A percentile compares a stretch with the other conserved stretches of the same genome.
Conservation (phyloP, 2,797 vertebrate genomes). For the Anabacerthia variegaticeps region DNA sequence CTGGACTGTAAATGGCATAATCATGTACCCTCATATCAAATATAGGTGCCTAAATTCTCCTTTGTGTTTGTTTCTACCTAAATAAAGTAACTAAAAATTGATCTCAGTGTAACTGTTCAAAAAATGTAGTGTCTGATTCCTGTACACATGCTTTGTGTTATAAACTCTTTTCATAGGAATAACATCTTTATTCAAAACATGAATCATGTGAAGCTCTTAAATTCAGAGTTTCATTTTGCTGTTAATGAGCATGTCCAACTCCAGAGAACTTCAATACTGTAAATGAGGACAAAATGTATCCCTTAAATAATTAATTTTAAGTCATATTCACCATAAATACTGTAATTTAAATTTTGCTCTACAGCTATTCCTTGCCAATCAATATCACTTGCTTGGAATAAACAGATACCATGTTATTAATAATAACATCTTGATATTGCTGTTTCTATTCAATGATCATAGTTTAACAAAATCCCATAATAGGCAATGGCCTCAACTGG, state of each 20-base stretch:
- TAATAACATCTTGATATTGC: neutral
- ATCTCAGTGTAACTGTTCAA: neutral
- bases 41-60: neutral
- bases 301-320: constrained; percentile 43
- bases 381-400: neutral
- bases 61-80: neutral
- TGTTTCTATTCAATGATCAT: constrained; percentile 15
- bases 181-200: neutral
- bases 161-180: neutral
- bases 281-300: constrained; percentile 11
- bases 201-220: neutral
- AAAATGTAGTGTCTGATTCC: neutral
- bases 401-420: neutral
- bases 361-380: constrained; percentile 34
- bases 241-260: neutral
- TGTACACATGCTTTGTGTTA: neutral
- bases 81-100: neutral
- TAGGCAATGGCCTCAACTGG: neutral
- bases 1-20: neutral
- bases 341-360: constrained; percentile 42
- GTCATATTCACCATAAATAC: constrained; percentile 44
- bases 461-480: neutral
- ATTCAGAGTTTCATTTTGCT: neutral
- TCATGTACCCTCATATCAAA: neutral
- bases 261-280: constrained; percentile 1